Base-by-base conservation (phyloP, 2,888 invertebrate genomes). In the Brachypalpus laphriformis region DNA sequence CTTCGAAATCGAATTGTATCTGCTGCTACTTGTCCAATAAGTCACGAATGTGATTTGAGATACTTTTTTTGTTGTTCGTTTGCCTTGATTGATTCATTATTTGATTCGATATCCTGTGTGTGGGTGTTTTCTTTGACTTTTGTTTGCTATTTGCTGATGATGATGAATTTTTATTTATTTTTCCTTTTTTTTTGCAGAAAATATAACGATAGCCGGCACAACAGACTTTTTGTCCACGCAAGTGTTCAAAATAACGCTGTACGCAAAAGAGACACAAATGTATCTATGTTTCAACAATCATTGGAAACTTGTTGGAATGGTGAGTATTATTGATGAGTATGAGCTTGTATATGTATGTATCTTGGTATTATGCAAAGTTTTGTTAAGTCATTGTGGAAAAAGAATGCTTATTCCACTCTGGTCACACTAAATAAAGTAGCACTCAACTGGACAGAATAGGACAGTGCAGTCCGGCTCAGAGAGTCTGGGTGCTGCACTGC, bases 261-360 rank as follows among this genome's bases (percentile, higher is more conserved):
- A 89, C 93, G 95, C 95, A 90, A 95, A 95, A 91, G 93, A 95
- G 91, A 94, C 94, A 89, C 94, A 94, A 91, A 94, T 95, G 93
- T 96, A 94, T 93, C 94, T 96, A 90, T 96, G 96, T 93, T 96
- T 95, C 94, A 95, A 94, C 92, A 93, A 93, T 92, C 94, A 94
- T 88, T 95, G 95, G 93, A 94, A 94, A 92, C 94, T 95, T 90
- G 94, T 95, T 89, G 95, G 95, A 93, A 93, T 94, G 93, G 94
- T 95, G 92, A 93, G 91, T 89, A 75, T 14, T n/a, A n/a, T n/a
- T n/a, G n/a, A n/a, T n/a, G n/a, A n/a, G n/a, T n/a, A n/a, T n/a
- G n/a, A n/a, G n/a, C n/a, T n/a, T n/a, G n/a, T n/a, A n/a, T n/a
- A n/a, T n/a, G n/a, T n/a, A n/a, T n/a, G n/a, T n/a, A n/a, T n/a